Evolutionary conservation across 2,888 invertebrate genomes (phyloP).

Genomic region (Harpagoxenus sublaevis): DNA sequence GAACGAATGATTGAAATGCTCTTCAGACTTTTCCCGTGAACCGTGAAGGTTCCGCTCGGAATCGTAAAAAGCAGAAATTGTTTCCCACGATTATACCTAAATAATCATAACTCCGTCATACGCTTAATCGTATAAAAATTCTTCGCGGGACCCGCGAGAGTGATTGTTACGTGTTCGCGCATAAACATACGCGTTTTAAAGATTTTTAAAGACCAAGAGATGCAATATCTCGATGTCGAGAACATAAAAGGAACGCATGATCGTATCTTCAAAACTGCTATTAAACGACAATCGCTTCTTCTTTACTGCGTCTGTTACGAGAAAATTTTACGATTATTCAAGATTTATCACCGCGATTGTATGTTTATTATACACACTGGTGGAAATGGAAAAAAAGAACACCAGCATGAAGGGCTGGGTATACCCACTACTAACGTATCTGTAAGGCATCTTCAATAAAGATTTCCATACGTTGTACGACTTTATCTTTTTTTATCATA

Average conservation of each 20-base stretch:
- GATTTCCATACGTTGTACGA: no score
- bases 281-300: not conserved
- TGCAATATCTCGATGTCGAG: not conserved
- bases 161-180: not conserved
- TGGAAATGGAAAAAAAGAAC: no score
- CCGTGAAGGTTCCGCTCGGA: not conserved
- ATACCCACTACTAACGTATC: no score
- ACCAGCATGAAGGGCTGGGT: no score
- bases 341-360: not conserved
- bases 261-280: not conserved
- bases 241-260: not conserved
- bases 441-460: no score
- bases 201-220: not conserved
- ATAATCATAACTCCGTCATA: not conserved
- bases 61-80: not conserved
- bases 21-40: not conserved
- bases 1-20: not conserved
- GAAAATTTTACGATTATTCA: conserved; percentile 7
- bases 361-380: not conserved
- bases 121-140: not conserved
- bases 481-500: no score
- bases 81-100: not conserved
- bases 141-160: not conserved
- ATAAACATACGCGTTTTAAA: not conserved
- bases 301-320: not conserved